Base-by-base conservation (phyloP, 2,797 vertebrate species). In the Oreonectes daqikongensis region DNA sequence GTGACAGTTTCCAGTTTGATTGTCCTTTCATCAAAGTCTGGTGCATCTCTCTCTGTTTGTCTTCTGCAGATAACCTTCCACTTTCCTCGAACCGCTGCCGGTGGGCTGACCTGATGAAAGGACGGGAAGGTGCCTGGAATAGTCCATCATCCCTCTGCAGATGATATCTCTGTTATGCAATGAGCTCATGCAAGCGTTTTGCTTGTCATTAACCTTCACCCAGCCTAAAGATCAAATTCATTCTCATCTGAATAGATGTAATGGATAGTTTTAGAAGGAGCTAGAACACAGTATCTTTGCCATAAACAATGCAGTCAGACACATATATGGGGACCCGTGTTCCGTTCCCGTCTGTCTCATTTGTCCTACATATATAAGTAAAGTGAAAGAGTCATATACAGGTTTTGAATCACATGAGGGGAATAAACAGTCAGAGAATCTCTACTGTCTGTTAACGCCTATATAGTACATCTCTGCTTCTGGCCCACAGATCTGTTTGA, bases 41-140 rank as follows among this genome's bases (percentile, higher is more conserved):
- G 11, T 57, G 12, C 42, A 63, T 77, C 18, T 60, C 44, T 50
- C 46, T 61, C 53, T 11, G 8, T 69, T 24, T 76, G 17, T 79
- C 50, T 65, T 76, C 59, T 75, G 74, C 22, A 74, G 18, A 24
- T 69, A 66, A 68, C 38, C 69, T 81, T 40, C 44, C 12, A 32
- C 57, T 70, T 83, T 81, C 72, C 72, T 83, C 50, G 69, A 82
- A 78, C 57, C 24, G 22, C 65, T 55, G 46, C 40, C 5, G 11
- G 30, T 63, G 48, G 46, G 44, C 72, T 22, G 24, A 72, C 40
- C 15, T 3, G 30, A 71, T 48, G 53, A 69, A 60, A 22, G 64
- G 66, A 69, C 22, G 55, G 32, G 32, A 24, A 38, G 53, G 52
- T 18, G 30, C 24, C 46, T 38, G 65, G 68, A 75, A 52, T 63